Evolutionary conservation across 2,797 vertebrate species (phyloP).

Genomic region (Tokudaia muenninki): DNA sequence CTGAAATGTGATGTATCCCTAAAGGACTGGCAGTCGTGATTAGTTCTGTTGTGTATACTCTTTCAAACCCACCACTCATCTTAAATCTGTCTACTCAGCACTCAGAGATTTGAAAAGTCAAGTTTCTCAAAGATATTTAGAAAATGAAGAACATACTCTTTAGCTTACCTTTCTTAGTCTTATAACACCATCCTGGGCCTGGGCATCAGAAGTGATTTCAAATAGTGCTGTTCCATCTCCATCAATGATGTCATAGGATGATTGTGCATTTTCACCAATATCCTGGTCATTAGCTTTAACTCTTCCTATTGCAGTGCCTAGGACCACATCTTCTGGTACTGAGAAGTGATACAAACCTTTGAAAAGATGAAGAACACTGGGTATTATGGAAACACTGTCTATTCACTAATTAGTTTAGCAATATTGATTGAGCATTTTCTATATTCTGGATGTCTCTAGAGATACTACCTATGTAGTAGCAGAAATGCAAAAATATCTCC

Average conservation of each 20-base stretch:
- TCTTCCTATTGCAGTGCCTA: slow-evolving; percentile 94
- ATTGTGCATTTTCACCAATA: slow-evolving; percentile 96
- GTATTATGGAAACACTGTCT: slow-evolving; percentile 58
- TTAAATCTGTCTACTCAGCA: background rate
- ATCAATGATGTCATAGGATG: slow-evolving; percentile 95
- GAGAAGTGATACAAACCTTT: slow-evolving; percentile 97
- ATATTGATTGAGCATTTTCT: background rate
- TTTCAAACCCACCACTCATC: background rate
- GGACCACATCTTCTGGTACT: slow-evolving; percentile 94
- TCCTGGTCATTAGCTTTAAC: slow-evolving; percentile 97
- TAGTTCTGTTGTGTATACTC: background rate
- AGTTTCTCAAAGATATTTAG: background rate
- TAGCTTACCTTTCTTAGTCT: slow-evolving; percentile 94
- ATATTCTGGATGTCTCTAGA: background rate
- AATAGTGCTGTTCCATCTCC: slow-evolving; percentile 96
- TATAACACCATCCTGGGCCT: slow-evolving; percentile 97
- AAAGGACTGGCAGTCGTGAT: background rate
- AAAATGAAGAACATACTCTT: background rate
- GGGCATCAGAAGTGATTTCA: slow-evolving; percentile 94
- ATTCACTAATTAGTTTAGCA: slow-evolving; percentile 8
- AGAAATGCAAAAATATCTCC: background rate
- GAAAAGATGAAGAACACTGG: slow-evolving; percentile 80
- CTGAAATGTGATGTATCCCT: background rate
- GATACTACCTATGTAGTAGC: background rate
- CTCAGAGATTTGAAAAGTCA: background rate